Conservation (phyloP, 2,888 invertebrate genomes). For the Tetramorium bicarinatum region DNA sequence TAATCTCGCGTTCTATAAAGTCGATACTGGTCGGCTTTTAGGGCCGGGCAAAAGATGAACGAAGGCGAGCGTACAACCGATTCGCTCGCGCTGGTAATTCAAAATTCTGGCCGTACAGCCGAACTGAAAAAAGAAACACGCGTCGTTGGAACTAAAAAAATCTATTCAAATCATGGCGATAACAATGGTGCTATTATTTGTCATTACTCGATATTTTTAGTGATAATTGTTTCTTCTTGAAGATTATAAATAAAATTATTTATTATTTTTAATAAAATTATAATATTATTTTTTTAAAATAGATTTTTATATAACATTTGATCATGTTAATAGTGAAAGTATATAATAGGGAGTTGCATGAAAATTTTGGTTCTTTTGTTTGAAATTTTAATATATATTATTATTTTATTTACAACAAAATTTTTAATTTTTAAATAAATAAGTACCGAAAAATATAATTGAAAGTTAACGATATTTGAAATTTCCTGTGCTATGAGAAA, state of each 20-base stretch:
- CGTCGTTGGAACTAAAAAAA: not conserved
- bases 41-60: not conserved
- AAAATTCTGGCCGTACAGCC: not conserved
- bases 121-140: not conserved
- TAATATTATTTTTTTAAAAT: no score
- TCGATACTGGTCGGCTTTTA: constrained; percentile 35
- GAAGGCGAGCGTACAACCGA: constrained; percentile 2
- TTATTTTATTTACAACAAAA: not conserved
- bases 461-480: not conserved
- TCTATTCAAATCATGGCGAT: not conserved
- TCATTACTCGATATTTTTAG: not conserved
- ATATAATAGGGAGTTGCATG: not conserved
- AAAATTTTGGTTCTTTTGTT: no score
- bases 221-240: not conserved
- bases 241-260: not conserved
- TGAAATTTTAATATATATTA: no score
- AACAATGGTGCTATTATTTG: not conserved
- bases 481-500: not conserved
- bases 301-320: not conserved
- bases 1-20: constrained; percentile 29
- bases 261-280: no score
- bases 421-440: not conserved
- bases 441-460: not conserved
- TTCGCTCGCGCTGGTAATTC: not conserved
- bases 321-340: not conserved